These are phyloP conservation scores for Tragelaphus eurycerus DNA, from an alignment of 2,797 vertebrate genomes.

Conservation along the genomic window DNA sequence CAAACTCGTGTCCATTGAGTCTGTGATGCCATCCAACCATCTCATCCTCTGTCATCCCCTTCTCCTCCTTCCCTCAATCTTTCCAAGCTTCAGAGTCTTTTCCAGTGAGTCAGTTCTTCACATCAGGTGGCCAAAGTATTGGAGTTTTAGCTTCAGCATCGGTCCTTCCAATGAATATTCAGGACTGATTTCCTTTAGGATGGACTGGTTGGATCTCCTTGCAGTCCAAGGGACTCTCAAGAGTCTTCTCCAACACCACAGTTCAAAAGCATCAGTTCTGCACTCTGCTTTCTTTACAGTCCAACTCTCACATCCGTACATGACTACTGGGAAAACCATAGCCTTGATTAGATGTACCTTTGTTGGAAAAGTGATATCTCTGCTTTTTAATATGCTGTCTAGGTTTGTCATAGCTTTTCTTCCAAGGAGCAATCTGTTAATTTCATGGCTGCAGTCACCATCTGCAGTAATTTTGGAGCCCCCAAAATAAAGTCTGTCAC, in stretches of 20 bases:
- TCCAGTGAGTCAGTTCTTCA: not conserved
- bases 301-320: not conserved
- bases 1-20: not conserved
- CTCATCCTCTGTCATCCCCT: not conserved
- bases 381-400: not conserved
- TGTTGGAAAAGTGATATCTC: not conserved
- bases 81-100: not conserved
- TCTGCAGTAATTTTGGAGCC: not conserved
- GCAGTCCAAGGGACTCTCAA: not conserved
- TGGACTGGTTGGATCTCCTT: not conserved
- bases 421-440: not conserved
- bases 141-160: not conserved
- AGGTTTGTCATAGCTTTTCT: not conserved
- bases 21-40: not conserved
- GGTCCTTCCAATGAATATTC: accelerated
- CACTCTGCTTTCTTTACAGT: not conserved
- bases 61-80: not conserved
- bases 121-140: not conserved
- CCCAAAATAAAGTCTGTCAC: not conserved
- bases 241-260: not conserved
- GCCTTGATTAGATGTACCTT: not conserved
- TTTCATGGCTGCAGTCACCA: not conserved
- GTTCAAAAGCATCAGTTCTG: not conserved
- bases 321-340: not conserved
- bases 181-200: not conserved